phyloP scores from a whole-genome alignment of 2,888 invertebrate species.

The Balanococcus diminutus region DNA sequence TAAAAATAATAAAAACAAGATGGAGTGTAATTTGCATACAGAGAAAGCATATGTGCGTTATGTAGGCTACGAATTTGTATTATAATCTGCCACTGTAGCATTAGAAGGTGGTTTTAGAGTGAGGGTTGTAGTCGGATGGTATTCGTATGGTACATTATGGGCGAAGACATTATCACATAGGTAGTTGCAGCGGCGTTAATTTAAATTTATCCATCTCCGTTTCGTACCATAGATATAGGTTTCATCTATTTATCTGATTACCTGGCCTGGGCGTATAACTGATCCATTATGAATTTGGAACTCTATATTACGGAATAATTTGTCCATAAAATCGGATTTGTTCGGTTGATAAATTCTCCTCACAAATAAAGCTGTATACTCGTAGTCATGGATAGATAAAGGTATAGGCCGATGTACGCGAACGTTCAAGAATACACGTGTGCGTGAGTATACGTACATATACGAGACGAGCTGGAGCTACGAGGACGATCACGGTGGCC shows the following conservation, averaged over 20 bases:
- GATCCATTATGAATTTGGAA: constrained; percentile 24
- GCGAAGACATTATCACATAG: constrained; percentile 16
- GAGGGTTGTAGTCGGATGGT: not conserved
- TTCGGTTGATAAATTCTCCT: constrained; percentile 21
- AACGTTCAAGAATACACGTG: not conserved
- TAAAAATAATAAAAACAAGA: no score
- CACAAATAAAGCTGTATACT: not conserved
- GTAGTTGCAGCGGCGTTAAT: constrained; percentile 23
- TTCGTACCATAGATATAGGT: not conserved
- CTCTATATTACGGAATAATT: constrained; percentile 26
- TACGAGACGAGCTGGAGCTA: not conserved
- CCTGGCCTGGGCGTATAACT: not conserved
- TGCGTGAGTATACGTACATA: not conserved
- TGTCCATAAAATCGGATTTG: constrained; percentile 36
- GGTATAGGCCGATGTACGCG: not conserved
- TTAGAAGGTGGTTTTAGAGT: not conserved
- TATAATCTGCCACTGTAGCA: not conserved
- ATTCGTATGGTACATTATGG: not conserved
- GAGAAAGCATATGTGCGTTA: not conserved
- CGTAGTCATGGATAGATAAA: not conserved
- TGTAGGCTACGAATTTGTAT: not conserved
- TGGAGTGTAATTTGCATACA: not conserved
- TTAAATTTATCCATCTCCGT: constrained; percentile 10
- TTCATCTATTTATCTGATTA: constrained; percentile 17
- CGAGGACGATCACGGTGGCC: not conserved